phyloP scores from a whole-genome alignment of 2,797 vertebrate species.

The Chlorospingus flavigularis region DNA sequence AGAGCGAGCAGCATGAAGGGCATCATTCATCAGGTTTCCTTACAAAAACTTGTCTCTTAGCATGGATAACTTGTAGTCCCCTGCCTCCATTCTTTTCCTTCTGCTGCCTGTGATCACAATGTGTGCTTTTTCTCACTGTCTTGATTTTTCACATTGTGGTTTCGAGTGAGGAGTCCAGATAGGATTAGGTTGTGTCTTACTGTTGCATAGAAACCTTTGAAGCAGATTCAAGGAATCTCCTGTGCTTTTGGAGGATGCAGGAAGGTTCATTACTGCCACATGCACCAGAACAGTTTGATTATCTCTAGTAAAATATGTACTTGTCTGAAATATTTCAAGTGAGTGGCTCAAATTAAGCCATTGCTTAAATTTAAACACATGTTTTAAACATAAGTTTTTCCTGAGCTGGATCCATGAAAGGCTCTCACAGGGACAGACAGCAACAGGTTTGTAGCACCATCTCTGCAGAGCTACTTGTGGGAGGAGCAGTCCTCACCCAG shows the following conservation, averaged over 20 bases:
- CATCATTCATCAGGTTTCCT: conserved; percentile 6
- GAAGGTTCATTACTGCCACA: neutral
- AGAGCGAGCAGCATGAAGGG: neutral
- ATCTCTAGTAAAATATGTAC: neutral
- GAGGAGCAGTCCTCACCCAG: neutral
- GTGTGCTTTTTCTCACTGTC: neutral
- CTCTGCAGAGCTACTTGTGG: neutral
- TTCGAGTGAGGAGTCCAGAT: neutral
- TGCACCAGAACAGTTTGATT: neutral
- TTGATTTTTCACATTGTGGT: neutral
- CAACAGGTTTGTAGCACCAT: neutral
- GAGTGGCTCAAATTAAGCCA: neutral
- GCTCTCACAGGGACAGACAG: neutral
- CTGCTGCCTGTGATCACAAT: rapidly evolving
- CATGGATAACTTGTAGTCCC: neutral
- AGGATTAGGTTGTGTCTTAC: neutral
- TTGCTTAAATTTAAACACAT: neutral
- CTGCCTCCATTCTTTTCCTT: neutral
- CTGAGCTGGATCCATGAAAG: neutral
- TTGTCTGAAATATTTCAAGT: neutral
- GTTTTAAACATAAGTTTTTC: neutral
- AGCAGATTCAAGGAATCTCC: neutral
- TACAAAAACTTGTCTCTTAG: neutral
- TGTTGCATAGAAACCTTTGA: neutral
- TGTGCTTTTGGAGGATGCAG: neutral